Base-by-base conservation (phyloP, 2,113 vertebrate genomes). In the Misgurnus mizolepis region DNA sequence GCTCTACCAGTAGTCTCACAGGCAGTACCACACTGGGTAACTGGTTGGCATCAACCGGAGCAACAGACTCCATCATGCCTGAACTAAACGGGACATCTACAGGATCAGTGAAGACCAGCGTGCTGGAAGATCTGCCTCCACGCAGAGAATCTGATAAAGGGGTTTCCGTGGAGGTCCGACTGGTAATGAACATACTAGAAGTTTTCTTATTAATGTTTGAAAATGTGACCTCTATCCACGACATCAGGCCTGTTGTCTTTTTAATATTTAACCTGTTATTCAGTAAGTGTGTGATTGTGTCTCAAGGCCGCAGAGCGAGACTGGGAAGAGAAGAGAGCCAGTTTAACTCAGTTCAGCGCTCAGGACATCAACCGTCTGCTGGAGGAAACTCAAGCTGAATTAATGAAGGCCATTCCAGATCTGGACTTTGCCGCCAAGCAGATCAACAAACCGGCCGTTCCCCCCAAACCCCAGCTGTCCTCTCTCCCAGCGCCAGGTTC, bases 341-440 rank as follows among this genome's bases (percentile, higher is more conserved):
- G 96, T 5, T 90, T 99, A 89, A 97, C 96, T 85, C 96, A 98
- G 89, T 98, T 97, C 90, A 98, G 96, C 0, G 94, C 97, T 77
- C 97, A 96, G 92, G 97, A 98, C 92, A 98, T 99, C 91, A 98
- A 97, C 84, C 95, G 97, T 17, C 90, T 98, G 2, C 91, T 98
- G 92, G 97, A 98, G 61, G 96, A 98, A 92, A 99, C 97, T 0
- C 97, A 99, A 86, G 97, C 96, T 0, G 96, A 99, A 91, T 92
- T 99, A 10, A 96, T 99, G 93, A 99, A 99, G 89, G 97, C 97
- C 89, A 98, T 99, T 79, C 97, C 97, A 0, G 97, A 99, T 90
- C 91, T 99, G 76, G 97, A 98, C 77, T 98, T 97, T 6, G 96
- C 95, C 0, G 94, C 95, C 91, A 96, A 95, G 90, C 95, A 95